Evolutionary conservation across 2,113 vertebrate genomes (phyloP), one percentile per base, ranked within the genome.

Genomic region (Nibea coibor): DNA sequence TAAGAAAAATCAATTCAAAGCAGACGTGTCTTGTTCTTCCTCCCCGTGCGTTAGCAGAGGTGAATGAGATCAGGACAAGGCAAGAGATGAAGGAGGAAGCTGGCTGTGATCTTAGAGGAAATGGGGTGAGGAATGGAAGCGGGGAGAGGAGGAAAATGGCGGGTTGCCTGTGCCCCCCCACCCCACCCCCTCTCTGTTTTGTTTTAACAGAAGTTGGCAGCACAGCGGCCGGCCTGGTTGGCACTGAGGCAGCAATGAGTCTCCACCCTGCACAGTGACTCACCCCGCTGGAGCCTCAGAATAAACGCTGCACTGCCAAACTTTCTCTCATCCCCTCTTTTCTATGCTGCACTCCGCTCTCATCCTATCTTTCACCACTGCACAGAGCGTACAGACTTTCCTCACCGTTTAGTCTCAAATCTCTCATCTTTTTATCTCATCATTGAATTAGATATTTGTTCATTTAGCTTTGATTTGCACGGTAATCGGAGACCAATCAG

Each of bases 71-170:
- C 56, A 61, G 74, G 56, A 75, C 0, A 31, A 70, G 69, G 75
- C 15, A 28, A 47, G 65, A 74, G 64, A 90, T 87, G 78, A 77
- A 81, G 82, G 73, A 83, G 90, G 88, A 92, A 87, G 82, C 67
- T 83, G 87, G 84, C 71, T 76, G 75, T 3, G 20, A 67, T 77
- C 53, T 59, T 26, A 11, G 31, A 63, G 76, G 83, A 87, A 89
- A 78, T 20, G 24, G 71, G 69, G 43, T 63, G 80, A 72, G 74
- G 77, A 79, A 20, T 63, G 35, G 74, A 73, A 45, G 80, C 70
- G 26, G 45, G 63, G 45, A 74, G 51, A 47, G 64, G 64, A 68
- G 45, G 22, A 20, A 74, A 63, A 53, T 15, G 70, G 70, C 4
- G 65, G 31, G 42, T 7, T 63, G 59, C 51, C 35, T 78, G 22